Conservation (phyloP, 2,888 invertebrate species). For the Cheilosia soror region DNA sequence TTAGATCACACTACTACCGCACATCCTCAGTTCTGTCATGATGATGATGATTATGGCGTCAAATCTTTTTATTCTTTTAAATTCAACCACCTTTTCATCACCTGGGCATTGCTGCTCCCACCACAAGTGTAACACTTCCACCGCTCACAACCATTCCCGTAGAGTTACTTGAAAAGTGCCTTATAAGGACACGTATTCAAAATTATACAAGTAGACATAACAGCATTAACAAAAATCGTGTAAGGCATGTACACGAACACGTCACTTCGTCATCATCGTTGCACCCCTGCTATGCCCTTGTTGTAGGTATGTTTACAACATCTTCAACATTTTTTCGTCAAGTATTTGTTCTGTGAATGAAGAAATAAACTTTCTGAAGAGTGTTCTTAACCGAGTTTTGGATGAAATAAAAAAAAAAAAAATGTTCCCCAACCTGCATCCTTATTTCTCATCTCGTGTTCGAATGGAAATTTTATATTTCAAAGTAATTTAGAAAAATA, state of each 20-base stretch:
- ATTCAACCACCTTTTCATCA: not conserved
- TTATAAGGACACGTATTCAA: conserved; percentile 43
- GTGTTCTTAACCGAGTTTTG: conserved; percentile 69
- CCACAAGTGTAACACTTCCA: not conserved
- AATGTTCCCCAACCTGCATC: conserved; percentile 21
- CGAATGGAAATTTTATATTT: conserved; percentile 19
- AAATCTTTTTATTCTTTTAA: not conserved
- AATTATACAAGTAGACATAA: conserved; percentile 34
- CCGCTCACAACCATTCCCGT: conserved; percentile 3
- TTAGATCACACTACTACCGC: no score
- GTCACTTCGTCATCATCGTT: conserved; percentile 3
- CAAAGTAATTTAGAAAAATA: not conserved
- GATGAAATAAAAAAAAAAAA: no score
- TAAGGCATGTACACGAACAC: conserved; percentile 1
- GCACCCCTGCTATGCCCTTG: conserved; percentile 5
- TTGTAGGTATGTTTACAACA: conserved; percentile 60
- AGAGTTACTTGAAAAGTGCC: conserved; percentile 24
- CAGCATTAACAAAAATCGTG: conserved; percentile 49
- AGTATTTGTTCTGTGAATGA: conserved; percentile 66
- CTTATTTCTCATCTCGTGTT: not conserved
- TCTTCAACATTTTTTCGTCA: conserved; percentile 50
- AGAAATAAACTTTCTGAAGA: conserved; percentile 66
- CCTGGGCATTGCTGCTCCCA: not conserved
- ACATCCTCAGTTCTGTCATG: no score
- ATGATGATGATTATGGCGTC: no score